Evolutionary conservation across 2,797 vertebrate genomes (phyloP), one percentile per base, ranked within the genome.

Genomic region (Tympanoctomys barrerae): DNA sequence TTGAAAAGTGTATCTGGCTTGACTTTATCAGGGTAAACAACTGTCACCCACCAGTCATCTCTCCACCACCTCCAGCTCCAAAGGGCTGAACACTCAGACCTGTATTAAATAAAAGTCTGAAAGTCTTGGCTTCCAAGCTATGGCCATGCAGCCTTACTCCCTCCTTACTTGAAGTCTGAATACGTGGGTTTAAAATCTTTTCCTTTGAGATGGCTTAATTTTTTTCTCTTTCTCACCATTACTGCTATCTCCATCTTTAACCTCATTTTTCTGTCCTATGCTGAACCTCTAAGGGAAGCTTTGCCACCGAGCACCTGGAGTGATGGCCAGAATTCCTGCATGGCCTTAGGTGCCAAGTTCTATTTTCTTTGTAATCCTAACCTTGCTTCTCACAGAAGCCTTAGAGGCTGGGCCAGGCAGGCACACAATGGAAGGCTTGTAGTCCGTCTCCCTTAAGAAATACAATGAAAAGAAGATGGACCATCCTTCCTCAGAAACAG

Each of bases 321-420:
- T 14, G 39, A 26, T 61, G 52, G 87, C 70, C 57, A 5, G 8
- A 81, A 83, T 8, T 57, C 70, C 80, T 28, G 12, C 46, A 16
- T 78, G 83, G 54, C 39, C 57, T 89, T 54, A 5, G 49, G 57
- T n/a, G 49, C 33, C 7, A 39, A 70, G 33, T 86, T 87, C 3
- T 54, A n/a, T 94, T 94, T 95, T 68, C 90, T 89, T 61, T 78
- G 88, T 79, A 62, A 79, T 62, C 21, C 21, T 82, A 78, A 33
- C 86, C 61, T 46, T 7, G 3, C 77, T 61, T 64, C n/a, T 87
- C 49, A 31, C 0, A 39, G 70, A 61, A 57, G 71, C 66, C 46
- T 82, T 39, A 21, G 36, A 73, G 71, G 77, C 61, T 64, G 31
- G 46, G 54, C 13, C 52, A 9, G 36, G 24, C 7, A 49, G 46